Conservation (phyloP, 2,113 vertebrate species). For the Petaurus breviceps region DNA sequence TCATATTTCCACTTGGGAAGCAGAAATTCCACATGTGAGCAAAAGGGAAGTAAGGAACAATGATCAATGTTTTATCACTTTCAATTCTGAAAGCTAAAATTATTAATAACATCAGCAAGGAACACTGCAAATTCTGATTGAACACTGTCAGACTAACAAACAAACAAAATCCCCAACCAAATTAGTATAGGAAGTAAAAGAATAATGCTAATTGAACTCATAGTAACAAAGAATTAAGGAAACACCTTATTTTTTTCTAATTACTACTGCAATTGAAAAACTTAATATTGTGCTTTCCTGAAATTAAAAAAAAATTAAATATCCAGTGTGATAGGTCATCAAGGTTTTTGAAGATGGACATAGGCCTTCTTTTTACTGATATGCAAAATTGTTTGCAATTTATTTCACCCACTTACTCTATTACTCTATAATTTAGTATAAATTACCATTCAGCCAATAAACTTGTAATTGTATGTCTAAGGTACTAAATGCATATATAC, state of each 20-base stretch:
- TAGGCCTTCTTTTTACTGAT: constrained; percentile 71
- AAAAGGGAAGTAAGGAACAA: constrained; percentile 60
- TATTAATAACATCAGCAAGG: constrained; percentile 29
- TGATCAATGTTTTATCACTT: constrained; percentile 63
- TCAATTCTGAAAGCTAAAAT: constrained; percentile 60
- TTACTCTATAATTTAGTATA: constrained; percentile 63
- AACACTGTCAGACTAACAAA: constrained; percentile 23
- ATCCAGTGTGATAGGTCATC: constrained; percentile 43
- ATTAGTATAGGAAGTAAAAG: constrained; percentile 64
- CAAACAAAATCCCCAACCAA: constrained; percentile 30
- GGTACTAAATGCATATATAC: constrained; percentile 72
- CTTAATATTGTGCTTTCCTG: constrained; percentile 44
- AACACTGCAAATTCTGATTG: constrained; percentile 55
- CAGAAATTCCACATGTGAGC: constrained; percentile 68
- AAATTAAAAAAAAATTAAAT: constrained; percentile 39
- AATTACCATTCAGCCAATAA: constrained; percentile 66
- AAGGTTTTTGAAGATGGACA: constrained; percentile 56
- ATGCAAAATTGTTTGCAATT: constrained; percentile 55
- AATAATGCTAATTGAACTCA: constrained; percentile 47
- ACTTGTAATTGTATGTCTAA: constrained; percentile 69
- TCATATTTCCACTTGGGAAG: constrained; percentile 70
- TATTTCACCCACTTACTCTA: constrained; percentile 32
- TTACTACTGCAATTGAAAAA: constrained; percentile 23
- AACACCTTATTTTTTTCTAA: constrained; percentile 39
- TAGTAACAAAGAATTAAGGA: constrained; percentile 35